A percentile compares a stretch with the other conserved stretches of the same genome.
Conservation (phyloP, 1,140 invertebrate genomes). For the Colletes latitarsis region DNA sequence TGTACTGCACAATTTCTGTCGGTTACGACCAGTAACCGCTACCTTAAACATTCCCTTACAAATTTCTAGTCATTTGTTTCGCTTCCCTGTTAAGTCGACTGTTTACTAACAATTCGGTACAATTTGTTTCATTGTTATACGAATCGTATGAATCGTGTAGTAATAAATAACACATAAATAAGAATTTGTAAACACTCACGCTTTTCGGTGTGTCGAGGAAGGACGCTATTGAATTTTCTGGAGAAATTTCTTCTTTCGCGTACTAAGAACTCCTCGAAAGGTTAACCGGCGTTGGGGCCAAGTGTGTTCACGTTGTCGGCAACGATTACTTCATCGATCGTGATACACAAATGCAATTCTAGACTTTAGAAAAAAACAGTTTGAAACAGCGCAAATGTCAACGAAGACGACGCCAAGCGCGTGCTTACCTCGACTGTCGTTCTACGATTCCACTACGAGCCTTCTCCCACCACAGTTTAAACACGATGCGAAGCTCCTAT, state of each 20-base stretch:
- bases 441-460: not conserved
- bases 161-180: not conserved
- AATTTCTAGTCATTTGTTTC: not conserved
- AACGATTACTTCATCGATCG: constrained; percentile 18
- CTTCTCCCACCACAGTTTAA: constrained; percentile 10
- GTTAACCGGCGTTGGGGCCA: too few relatives aligned
- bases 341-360: not conserved
- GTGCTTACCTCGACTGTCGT: constrained; percentile 12
- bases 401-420: constrained; percentile 6
- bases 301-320: not conserved
- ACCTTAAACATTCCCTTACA: not conserved
- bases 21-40: not conserved
- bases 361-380: not conserved
- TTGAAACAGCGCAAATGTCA: constrained; percentile 6
- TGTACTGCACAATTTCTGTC: not conserved
- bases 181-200: constrained; percentile 26
- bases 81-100: not conserved
- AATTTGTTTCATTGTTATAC: not conserved
- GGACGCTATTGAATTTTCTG: constrained; percentile 37
- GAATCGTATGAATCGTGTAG: constrained; percentile 8
- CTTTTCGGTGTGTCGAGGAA: not conserved
- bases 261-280: not conserved
- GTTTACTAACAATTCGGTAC: constrained; percentile 23
- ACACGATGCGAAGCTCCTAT: not conserved
- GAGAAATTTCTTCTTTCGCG: not conserved